A percentile compares a stretch with the other conserved stretches of the same genome.
Evolutionary conservation across 2,113 vertebrate genomes (phyloP).

Genomic region (Thymallus thymallus): DNA sequence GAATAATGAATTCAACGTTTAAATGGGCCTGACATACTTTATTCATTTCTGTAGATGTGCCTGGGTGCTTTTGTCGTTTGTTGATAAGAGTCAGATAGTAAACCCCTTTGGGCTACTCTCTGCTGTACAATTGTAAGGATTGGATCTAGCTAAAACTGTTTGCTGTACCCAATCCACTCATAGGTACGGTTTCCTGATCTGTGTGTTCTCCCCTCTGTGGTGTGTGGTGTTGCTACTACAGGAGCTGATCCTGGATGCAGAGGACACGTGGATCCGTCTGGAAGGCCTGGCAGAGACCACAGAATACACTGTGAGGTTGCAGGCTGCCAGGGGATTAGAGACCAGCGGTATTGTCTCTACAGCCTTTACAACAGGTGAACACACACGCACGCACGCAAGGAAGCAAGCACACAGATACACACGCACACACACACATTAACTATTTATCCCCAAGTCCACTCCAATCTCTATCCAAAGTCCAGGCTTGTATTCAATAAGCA

Average conservation of each 20-base stretch:
- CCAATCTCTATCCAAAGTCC: not conserved
- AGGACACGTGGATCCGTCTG: conserved; percentile 95
- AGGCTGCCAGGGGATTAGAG: conserved; percentile 83
- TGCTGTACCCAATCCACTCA: not conserved
- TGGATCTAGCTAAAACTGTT: no score
- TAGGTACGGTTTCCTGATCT: no score
- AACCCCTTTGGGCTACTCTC: not conserved
- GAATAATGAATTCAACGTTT: not conserved
- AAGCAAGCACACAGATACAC: not conserved
- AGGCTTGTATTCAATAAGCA: no score
- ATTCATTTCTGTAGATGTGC: not conserved
- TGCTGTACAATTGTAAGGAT: no score
- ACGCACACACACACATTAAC: conserved; percentile 5
- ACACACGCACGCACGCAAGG: conserved; percentile 22
- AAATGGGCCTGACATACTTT: not conserved
- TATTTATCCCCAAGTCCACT: not conserved
- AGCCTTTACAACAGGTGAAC: conserved; percentile 87
- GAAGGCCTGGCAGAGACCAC: conserved; percentile 91
- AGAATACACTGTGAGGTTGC: conserved; percentile 87
- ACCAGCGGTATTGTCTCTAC: conserved; percentile 81
- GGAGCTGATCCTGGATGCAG: conserved; percentile 95
- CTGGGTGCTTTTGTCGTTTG: no score
- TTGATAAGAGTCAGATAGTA: no score
- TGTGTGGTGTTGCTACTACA: conserved; percentile 46
- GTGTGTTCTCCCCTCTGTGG: no score